Percentiles rank a stretch among this genome's conserved stretches.
Evolutionary conservation across 1,140 invertebrate species (phyloP).

Genomic region (Drosophila sproati): DNA sequence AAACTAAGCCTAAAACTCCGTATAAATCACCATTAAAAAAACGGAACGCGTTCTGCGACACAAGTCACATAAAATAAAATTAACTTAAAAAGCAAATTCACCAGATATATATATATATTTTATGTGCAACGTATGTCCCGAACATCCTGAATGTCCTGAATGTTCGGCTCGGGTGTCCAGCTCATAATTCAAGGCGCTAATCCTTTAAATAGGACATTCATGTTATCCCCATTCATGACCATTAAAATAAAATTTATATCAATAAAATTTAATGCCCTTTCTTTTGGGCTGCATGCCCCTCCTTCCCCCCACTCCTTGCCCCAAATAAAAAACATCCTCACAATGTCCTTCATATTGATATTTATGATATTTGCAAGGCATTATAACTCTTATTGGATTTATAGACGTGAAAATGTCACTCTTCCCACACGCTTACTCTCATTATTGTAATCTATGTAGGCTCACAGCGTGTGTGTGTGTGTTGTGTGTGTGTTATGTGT

Average conservation of each 20-base stretch:
- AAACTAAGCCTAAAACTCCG: neutral
- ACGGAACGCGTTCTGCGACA: slow-evolving; percentile 54
- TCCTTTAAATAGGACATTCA: slow-evolving; percentile 83
- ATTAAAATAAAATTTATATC: slow-evolving; percentile 83
- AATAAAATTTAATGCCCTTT: slow-evolving; percentile 66
- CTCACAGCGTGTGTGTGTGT: neutral
- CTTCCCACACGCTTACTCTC: neutral
- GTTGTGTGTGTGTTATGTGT: neutral
- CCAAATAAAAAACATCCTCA: slow-evolving; percentile 37
- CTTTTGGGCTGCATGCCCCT: slow-evolving; percentile 1
- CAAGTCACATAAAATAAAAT: slow-evolving; percentile 77
- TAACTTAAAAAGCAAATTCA: slow-evolving; percentile 83
- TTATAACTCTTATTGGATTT: slow-evolving; percentile 76
- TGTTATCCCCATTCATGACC: slow-evolving; percentile 69
- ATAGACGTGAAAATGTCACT: slow-evolving; percentile 38
- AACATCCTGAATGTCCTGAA: too few species aligned
- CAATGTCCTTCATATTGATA: slow-evolving; percentile 74
- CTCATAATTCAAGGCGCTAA: slow-evolving; percentile 80
- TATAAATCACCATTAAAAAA: slow-evolving; percentile 83
- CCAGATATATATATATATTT: slow-evolving; percentile 72
- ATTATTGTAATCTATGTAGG: slow-evolving; percentile 51
- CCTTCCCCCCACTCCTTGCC: neutral
- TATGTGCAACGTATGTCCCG: slow-evolving; percentile 37
- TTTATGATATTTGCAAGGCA: slow-evolving; percentile 80
- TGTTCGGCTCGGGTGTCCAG: slow-evolving; percentile 21